Percentiles rank a stretch among this genome's conserved stretches.
Conservation (phyloP, 1,140 invertebrate species). For the Atopsyche davidsoni region DNA sequence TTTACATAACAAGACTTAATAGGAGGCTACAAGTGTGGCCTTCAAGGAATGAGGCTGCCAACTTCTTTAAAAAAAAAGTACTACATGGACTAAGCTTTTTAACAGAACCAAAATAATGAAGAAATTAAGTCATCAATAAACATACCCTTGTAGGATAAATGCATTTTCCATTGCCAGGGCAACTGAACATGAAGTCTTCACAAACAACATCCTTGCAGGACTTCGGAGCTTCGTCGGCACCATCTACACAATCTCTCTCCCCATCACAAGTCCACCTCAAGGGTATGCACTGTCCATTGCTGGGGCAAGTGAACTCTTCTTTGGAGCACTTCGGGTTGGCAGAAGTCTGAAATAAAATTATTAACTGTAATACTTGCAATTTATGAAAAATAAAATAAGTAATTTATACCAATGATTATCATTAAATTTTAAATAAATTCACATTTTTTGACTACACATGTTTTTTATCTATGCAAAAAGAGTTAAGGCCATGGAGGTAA, state of each 20-base stretch:
- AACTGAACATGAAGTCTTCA: constrained; percentile 49
- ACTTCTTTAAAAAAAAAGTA: too few relatives aligned
- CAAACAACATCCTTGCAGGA: constrained; percentile 42
- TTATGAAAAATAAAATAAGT: constrained; percentile 4
- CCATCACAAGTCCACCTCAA: constrained; percentile 66
- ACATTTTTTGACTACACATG: too few relatives aligned
- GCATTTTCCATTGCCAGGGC: constrained; percentile 52
- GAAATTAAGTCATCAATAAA: constrained; percentile 3
- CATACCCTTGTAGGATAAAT: constrained; percentile 48
- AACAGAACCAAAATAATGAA: too few relatives aligned
- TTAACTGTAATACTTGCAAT: not conserved
- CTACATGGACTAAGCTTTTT: too few relatives aligned
- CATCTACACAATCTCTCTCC: constrained; percentile 63
- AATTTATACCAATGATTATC: too few relatives aligned
- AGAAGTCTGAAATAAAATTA: constrained; percentile 4
- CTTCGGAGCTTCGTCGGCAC: constrained; percentile 60
- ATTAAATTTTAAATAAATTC: not conserved
- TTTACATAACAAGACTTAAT: too few relatives aligned
- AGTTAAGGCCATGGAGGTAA: too few relatives aligned
- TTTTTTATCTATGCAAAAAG: too few relatives aligned
- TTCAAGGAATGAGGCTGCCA: too few relatives aligned
- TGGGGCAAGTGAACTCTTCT: constrained; percentile 47
- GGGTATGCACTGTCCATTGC: constrained; percentile 62
- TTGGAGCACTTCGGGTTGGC: constrained; percentile 17
- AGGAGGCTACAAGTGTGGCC: too few relatives aligned